Percentiles rank a stretch among this genome's conserved stretches.
Evolutionary conservation across 2,113 vertebrate genomes (phyloP).

Genomic region (Mormoops blainvillei): DNA sequence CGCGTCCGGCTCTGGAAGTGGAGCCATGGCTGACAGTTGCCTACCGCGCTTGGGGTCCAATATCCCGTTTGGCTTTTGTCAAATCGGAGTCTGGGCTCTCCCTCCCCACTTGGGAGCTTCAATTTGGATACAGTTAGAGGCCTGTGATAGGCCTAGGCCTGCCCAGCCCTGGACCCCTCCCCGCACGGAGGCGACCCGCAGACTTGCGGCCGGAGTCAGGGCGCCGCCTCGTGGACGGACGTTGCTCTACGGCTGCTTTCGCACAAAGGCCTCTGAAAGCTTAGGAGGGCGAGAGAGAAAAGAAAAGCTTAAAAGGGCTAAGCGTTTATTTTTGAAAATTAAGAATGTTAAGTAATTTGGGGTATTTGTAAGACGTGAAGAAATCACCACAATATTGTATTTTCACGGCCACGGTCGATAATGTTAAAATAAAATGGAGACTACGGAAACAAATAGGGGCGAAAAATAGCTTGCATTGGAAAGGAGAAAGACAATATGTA

Average conservation of each 20-base stretch:
- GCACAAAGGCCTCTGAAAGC: neutral
- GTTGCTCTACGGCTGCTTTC: accelerated
- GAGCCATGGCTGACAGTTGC: neutral
- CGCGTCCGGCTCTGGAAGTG: neutral
- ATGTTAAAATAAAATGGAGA: neutral
- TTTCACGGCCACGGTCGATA: neutral
- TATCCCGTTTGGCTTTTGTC: neutral
- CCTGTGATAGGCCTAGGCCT: neutral
- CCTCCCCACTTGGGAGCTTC: neutral
- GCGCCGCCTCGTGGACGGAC: no score
- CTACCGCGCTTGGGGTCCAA: neutral
- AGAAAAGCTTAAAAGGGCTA: neutral
- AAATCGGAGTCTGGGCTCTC: neutral
- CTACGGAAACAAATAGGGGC: neutral
- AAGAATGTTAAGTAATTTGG: neutral
- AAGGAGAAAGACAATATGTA: neutral
- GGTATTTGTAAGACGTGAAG: neutral
- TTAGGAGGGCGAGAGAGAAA: neutral
- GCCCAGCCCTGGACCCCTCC: neutral
- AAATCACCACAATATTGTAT: neutral
- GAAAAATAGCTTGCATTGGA: neutral
- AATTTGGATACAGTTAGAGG: neutral
- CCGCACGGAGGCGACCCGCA: no score
- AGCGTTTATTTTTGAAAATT: neutral
- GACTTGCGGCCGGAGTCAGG: neutral